A percentile compares a stretch with the other conserved stretches of the same genome.
Conservation (phyloP, 2,888 invertebrate genomes). For the Pristionchus maxplancki region DNA sequence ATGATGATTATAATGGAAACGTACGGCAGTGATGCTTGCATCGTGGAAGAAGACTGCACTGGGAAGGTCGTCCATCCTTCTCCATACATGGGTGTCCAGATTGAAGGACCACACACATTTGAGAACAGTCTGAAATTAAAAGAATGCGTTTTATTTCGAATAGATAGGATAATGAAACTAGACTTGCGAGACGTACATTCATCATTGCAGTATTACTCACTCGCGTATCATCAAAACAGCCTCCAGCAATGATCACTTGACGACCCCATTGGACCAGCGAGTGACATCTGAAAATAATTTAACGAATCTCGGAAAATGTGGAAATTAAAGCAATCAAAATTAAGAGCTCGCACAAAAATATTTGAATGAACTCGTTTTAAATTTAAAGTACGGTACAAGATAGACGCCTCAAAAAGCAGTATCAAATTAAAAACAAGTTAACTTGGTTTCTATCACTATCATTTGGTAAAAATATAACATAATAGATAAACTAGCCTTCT, state of each 20-base stretch:
- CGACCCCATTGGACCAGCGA: constrained; percentile 36
- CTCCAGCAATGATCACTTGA: constrained; percentile 46
- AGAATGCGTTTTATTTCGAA: neutral
- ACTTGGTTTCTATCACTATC: too few relatives aligned
- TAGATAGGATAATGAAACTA: neutral
- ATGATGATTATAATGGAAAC: neutral
- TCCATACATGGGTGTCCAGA: constrained; percentile 37
- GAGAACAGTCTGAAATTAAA: neutral
- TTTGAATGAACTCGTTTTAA: neutral
- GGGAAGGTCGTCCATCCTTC: constrained; percentile 33
- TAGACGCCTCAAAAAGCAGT: neutral
- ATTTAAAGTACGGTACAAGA: neutral
- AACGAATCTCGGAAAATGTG: too few relatives aligned
- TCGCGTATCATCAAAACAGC: constrained; percentile 19
- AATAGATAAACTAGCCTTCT: neutral
- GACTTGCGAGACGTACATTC: neutral
- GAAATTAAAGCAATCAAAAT: too few relatives aligned
- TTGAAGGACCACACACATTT: constrained; percentile 40
- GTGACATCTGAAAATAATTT: constrained; percentile 25
- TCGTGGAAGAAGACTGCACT: constrained; percentile 49
- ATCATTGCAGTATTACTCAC: neutral
- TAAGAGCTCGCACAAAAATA: too few relatives aligned
- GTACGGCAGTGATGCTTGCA: constrained; percentile 21
- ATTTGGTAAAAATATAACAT: too few relatives aligned
- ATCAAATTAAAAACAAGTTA: too few relatives aligned